Base-by-base conservation (phyloP, 2,113 vertebrate genomes). In the Piprites chloris region DNA sequence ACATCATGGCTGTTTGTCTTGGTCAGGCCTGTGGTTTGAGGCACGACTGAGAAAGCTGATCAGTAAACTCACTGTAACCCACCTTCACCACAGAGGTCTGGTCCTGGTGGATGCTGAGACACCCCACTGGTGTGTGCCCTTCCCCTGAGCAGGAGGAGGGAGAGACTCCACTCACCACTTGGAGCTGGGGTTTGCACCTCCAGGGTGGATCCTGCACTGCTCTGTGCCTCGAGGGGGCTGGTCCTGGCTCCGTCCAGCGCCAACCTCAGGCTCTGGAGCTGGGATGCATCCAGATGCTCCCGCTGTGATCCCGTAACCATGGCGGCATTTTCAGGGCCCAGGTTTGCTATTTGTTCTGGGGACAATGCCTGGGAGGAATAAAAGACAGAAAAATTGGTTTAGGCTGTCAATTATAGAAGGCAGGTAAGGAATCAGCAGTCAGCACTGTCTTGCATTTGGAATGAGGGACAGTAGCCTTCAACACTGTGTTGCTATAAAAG, bases 261-360 rank as follows among this genome's bases (percentile, higher is more conserved):
- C 73, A 95, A 42, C 85, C 83, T 95, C 79, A 98, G 98, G 93
- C 98, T 97, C 73, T 96, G 97, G 85, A 98, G 96, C 96, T 98
- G 98, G 4, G 78, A 7, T 5, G 59, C 13, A 77, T 88, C 95
- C 80, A 98, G 97, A 6, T 3, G 95, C 42, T 94, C 42, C 11
- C 87, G 93, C 96, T 98, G 98, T 0, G 28, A 79, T 4, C 47
- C 87, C 9, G 98, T 98, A 53, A 98, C 98, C 23, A 92, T 33
- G 2, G 98, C 98, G 1, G 98, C 98, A 17, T 98, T 98, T 90
- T 97, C 97, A 0, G 98, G 98, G 26, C 98, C 98, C 79, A 98
- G 72, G 65, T 76, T 96, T 33, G 96, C 95, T 59, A 98, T 97
- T 87, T 98, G 98, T 32, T 97, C 97, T 6, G 95, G 55, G 16